Percentiles rank a stretch among this genome's conserved stretches.
Evolutionary conservation across 1,140 invertebrate species (phyloP).

Genomic region (Grapholita molesta): DNA sequence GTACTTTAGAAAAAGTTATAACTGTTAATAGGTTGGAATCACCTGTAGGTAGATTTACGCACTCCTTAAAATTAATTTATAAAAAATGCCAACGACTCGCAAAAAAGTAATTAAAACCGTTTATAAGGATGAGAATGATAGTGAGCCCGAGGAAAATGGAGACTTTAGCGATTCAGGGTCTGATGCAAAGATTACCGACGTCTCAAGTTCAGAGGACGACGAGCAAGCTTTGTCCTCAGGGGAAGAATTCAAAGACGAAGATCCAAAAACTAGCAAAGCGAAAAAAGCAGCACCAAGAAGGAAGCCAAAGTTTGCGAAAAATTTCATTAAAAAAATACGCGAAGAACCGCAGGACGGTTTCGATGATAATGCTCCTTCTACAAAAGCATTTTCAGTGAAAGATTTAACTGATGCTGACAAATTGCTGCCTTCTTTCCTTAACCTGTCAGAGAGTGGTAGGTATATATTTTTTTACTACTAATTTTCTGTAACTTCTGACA

Average conservation of each 20-base stretch:
- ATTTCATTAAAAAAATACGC: constrained; percentile 48
- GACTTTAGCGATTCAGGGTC: constrained; percentile 76
- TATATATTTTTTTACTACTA: constrained; percentile 41
- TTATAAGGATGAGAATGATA: constrained; percentile 66
- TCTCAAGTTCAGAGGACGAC: constrained; percentile 50
- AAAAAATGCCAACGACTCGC: constrained; percentile 58
- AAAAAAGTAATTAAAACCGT: constrained; percentile 66
- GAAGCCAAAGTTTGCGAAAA: constrained; percentile 52
- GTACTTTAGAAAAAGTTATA: constrained; percentile 18
- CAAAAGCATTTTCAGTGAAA: constrained; percentile 54
- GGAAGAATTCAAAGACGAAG: constrained; percentile 46
- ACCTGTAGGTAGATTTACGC: neutral
- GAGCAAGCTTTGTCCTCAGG: constrained; percentile 40
- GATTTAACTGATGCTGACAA: constrained; percentile 72
- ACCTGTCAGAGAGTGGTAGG: constrained; percentile 76
- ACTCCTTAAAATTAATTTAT: neutral
- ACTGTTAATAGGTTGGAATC: neutral
- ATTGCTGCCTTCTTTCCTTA: constrained; percentile 62
- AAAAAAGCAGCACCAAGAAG: constrained; percentile 22
- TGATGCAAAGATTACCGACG: constrained; percentile 66
- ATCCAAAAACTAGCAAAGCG: constrained; percentile 26
- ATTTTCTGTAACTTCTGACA: no score
- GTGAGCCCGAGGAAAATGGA: constrained; percentile 42
- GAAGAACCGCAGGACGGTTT: constrained; percentile 37
- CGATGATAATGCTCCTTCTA: constrained; percentile 30